Conservation (phyloP, 2,888 invertebrate species). For the Sarcophaga caerulescens region DNA sequence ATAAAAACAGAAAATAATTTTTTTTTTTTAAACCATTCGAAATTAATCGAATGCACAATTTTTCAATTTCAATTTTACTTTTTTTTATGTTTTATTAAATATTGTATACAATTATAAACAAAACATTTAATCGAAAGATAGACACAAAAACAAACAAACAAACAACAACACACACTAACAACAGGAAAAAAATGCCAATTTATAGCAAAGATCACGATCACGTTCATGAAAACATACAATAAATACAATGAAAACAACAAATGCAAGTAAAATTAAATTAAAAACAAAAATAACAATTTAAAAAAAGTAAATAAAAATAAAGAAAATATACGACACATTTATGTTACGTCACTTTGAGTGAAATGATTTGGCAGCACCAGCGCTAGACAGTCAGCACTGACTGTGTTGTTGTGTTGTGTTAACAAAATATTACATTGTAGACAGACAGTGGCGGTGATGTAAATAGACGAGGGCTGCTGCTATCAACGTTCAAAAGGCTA, state of each 20-base stretch:
- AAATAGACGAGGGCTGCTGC: too few species aligned
- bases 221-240: slow-evolving; percentile 62
- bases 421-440: too few species aligned
- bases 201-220: slow-evolving; percentile 66
- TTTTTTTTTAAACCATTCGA: not conserved
- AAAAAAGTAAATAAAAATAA: slow-evolving; percentile 33
- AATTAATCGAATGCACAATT: not conserved
- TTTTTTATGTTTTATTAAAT: not conserved
- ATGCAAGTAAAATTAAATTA: slow-evolving; percentile 15
- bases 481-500: too few species aligned
- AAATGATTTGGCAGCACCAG: slow-evolving; percentile 37
- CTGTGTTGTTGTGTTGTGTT: too few species aligned
- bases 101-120: slow-evolving; percentile 4
- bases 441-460: too few species aligned
- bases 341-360: slow-evolving; percentile 61
- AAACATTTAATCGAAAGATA: not conserved
- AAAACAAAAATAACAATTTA: too few species aligned
- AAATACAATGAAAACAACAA: slow-evolving; percentile 26
- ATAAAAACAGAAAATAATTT: too few species aligned
- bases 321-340: not conserved
- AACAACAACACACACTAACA: too few species aligned
- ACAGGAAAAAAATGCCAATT: not conserved
- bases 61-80: not conserved
- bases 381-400: too few species aligned
- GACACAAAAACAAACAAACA: slow-evolving; percentile 4